phyloP scores from a whole-genome alignment of 2,113 vertebrate genomes.

The zebrafish (Danio rerio) region GRCz12tu NC_133196.1:9783001-9783500 shows the following conservation, averaged over 20 bases:
- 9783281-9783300: constrained; percentile 40
- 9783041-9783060: constrained; percentile 15
- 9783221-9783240: constrained; percentile 66
- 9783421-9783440: not conserved
- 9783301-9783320: constrained; percentile 67
- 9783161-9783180: constrained; percentile 52
- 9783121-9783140: accelerated
- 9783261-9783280: constrained; percentile 57
- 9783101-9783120: constrained; percentile 61
- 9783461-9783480: not conserved
- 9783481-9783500: not conserved
- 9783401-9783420: constrained; percentile 69
- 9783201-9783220: constrained; percentile 66
- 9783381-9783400: constrained; percentile 62
- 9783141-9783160: constrained; percentile 62
- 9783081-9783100: constrained; percentile 52
- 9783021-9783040: not conserved
- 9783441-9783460: not conserved
- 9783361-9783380: not conserved
- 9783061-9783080: constrained; percentile 44
- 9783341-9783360: not conserved
- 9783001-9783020: constrained; percentile 39
- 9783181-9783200: constrained; percentile 62
- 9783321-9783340: constrained; percentile 78
- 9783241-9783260: constrained; percentile 58